Evolutionary conservation across 1,140 invertebrate genomes (phyloP).

Genomic region (Caenorhabditis elegans): WBcel235 BX284606.5:7076501-7077000

Average conservation of each 20-base stretch:
- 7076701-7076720: neutral
- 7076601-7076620: neutral
- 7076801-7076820: neutral
- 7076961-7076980: too few species aligned
- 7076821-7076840: neutral
- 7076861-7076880: neutral
- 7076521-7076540: conserved; percentile 8
- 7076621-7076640: conserved; percentile 11
- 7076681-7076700: neutral
- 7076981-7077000: too few species aligned
- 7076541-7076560: neutral
- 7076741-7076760: conserved; percentile 23
- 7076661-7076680: conserved; percentile 4
- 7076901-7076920: neutral
- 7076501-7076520: neutral
- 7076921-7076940: neutral
- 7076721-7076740: neutral
- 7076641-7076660: neutral
- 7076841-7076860: conserved; percentile 21
- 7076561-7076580: conserved; percentile 14
- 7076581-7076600: neutral
- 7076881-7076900: neutral
- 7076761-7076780: conserved; percentile 22
- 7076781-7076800: neutral
- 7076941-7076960: too few species aligned